phyloP scores from a whole-genome alignment of 1,140 invertebrate species.

The Bombus sibiricus region DNA sequence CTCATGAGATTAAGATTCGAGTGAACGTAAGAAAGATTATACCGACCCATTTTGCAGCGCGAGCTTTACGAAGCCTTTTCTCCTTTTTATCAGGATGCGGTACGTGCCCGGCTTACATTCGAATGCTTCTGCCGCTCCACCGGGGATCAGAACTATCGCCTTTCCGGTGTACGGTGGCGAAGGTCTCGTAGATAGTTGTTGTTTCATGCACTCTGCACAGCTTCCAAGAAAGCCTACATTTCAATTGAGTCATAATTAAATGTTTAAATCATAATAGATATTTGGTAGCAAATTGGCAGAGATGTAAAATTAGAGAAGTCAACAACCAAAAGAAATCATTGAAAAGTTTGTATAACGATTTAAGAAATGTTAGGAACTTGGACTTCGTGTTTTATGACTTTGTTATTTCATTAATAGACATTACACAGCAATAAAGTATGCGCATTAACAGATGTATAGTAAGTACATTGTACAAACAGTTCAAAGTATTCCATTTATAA shows the following conservation, averaged over 20 bases:
- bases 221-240: constrained; percentile 84
- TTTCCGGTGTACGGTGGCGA: constrained; percentile 83
- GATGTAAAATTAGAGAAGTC: not conserved
- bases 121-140: constrained; percentile 92
- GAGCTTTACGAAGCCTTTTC: constrained; percentile 92
- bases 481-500: no score
- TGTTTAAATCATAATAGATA: no score
- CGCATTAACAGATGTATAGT: no score
- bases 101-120: constrained; percentile 88
- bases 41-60: constrained; percentile 91
- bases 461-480: no score
- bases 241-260: not conserved
- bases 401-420: no score
- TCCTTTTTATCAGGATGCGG: constrained; percentile 87
- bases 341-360: not conserved
- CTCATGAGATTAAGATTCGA: no score
- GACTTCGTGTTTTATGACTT: no score
- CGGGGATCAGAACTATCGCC: constrained; percentile 88
- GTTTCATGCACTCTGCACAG: constrained; percentile 83
- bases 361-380: not conserved
- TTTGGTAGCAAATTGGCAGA: not conserved
- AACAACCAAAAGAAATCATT: no score
- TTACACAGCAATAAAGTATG: no score
- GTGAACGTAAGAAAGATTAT: not conserved
- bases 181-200: constrained; percentile 76